A percentile compares a stretch with the other conserved stretches of the same genome.
phyloP scores from a whole-genome alignment of 2,113 vertebrate genomes.

The Cyrtonyx montezumae region DNA sequence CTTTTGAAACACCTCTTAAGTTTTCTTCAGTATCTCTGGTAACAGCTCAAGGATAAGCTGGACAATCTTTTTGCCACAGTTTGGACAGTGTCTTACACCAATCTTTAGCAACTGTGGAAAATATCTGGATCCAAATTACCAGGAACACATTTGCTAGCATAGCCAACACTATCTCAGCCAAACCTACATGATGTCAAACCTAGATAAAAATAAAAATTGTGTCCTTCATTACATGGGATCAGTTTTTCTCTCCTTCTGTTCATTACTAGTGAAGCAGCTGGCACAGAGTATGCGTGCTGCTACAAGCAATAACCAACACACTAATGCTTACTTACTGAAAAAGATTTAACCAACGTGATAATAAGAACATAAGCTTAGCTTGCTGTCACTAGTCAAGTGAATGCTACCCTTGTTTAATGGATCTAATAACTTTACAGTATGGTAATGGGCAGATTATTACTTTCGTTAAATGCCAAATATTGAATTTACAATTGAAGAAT shows the following conservation, averaged over 20 bases:
- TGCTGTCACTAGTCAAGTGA: background rate
- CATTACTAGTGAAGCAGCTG: background rate
- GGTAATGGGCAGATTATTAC: background rate
- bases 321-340: background rate
- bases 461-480: background rate
- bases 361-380: background rate
- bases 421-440: background rate
- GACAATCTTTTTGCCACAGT: background rate
- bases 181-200: background rate
- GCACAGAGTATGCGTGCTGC: background rate
- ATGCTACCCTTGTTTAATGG: background rate
- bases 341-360: background rate
- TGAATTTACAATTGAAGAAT: background rate
- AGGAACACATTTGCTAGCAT: background rate
- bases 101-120: background rate
- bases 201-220: background rate
- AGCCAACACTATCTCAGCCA: background rate
- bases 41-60: background rate
- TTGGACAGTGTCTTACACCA: background rate
- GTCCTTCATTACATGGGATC: background rate
- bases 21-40: background rate
- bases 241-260: slow-evolving; percentile 9
- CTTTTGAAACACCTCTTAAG: fast-evolving
- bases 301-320: background rate
- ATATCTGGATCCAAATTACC: background rate